phyloP scores from a whole-genome alignment of 2,797 vertebrate species.

The Epinephelus coioides region DNA sequence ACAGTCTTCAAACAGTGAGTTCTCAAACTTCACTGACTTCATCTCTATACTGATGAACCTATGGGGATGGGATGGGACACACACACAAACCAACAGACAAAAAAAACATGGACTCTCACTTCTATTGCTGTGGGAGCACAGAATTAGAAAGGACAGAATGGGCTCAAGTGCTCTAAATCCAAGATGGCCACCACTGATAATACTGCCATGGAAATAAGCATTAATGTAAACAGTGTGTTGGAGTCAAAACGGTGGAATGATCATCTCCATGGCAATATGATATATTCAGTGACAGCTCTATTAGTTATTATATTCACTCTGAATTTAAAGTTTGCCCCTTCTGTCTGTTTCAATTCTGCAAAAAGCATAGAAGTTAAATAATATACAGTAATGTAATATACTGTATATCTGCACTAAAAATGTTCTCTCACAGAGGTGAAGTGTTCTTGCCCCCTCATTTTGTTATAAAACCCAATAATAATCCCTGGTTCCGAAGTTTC shows the following conservation, averaged over 20 bases:
- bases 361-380: slow-evolving; percentile 65
- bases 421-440: slow-evolving; percentile 33
- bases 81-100: slow-evolving; percentile 60
- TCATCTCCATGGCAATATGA: slow-evolving; percentile 9
- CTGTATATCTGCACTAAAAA: slow-evolving; percentile 64
- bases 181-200: slow-evolving; percentile 4
- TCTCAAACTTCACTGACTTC: slow-evolving; percentile 94
- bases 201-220: slow-evolving; percentile 12
- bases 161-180: slow-evolving; percentile 22
- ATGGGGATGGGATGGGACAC: slow-evolving; percentile 67
- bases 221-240: slow-evolving; percentile 14
- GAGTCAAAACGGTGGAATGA: slow-evolving; percentile 23
- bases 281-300: not conserved
- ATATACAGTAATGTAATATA: slow-evolving; percentile 64
- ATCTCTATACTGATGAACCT: slow-evolving; percentile 96
- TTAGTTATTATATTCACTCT: slow-evolving; percentile 7
- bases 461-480: not conserved
- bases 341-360: slow-evolving; percentile 60
- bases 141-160: slow-evolving; percentile 62
- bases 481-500: not conserved
- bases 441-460: slow-evolving; percentile 29
- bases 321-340: slow-evolving; percentile 40
- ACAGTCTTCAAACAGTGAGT: slow-evolving; percentile 94
- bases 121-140: slow-evolving; percentile 61
- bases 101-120: slow-evolving; percentile 62